Evolutionary conservation across 2,888 invertebrate species (phyloP).

Genomic region (Noctua janthina): DNA sequence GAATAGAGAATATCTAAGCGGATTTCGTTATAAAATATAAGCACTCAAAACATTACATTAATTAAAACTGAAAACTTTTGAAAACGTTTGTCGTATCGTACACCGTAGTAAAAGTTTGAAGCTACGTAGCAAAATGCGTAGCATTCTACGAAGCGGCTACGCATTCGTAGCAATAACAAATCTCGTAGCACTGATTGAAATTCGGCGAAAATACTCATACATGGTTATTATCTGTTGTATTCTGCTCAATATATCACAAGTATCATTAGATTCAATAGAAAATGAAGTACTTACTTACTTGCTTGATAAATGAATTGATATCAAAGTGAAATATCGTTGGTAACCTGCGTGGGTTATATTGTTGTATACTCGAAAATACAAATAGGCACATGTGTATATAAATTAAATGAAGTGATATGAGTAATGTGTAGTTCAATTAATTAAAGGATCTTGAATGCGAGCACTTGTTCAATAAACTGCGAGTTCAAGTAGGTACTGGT

Average conservation of each 20-base stretch:
- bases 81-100: conserved; percentile 10
- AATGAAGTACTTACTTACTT: conserved; percentile 21
- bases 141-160: conserved; percentile 28
- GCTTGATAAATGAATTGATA: conserved; percentile 54
- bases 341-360: conserved; percentile 21
- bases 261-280: conserved; percentile 50
- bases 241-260: conserved; percentile 51
- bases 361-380: not conserved
- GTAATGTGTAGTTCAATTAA: conserved; percentile 46
- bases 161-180: conserved; percentile 35
- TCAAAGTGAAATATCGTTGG: conserved; percentile 49
- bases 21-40: conserved; percentile 32
- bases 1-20: conserved; percentile 13
- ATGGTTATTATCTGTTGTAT: conserved; percentile 30
- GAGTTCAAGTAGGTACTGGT: conserved; percentile 12
- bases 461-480: conserved; percentile 36
- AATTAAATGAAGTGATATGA: conserved; percentile 35
- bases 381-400: not conserved
- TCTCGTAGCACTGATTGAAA: conserved; percentile 48
- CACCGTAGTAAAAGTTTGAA: conserved; percentile 16
- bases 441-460: conserved; percentile 41
- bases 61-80: conserved; percentile 1
- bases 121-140: conserved; percentile 36
- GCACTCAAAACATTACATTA: conserved; percentile 11
- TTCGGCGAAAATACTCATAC: conserved; percentile 27